phyloP scores from a whole-genome alignment of 2,797 vertebrate species.

The Gallinago nigripennis region DNA sequence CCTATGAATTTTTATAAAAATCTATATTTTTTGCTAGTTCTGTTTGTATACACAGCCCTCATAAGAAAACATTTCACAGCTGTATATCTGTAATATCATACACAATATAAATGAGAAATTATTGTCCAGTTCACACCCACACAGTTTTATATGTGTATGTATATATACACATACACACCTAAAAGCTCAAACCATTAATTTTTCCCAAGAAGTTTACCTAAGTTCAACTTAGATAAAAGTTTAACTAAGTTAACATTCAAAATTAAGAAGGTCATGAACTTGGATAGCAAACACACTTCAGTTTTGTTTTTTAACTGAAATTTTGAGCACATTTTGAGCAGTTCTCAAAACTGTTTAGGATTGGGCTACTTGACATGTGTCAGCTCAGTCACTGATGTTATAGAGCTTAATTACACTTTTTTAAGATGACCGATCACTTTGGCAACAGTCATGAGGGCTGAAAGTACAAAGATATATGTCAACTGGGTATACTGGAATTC shows the following conservation, averaged over 20 bases:
- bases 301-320: neutral
- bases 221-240: no score
- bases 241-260: neutral
- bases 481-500: neutral
- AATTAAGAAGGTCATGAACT: neutral
- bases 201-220: neutral
- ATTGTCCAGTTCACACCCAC: neutral
- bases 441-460: neutral
- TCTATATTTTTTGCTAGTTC: neutral
- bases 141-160: neutral
- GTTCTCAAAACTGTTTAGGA: neutral
- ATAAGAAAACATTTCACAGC: neutral
- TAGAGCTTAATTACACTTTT: neutral
- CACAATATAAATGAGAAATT: neutral
- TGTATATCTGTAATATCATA: neutral
- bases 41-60: neutral
- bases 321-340: neutral
- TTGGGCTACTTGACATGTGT: neutral
- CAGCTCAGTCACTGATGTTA: neutral
- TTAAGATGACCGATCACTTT: neutral
- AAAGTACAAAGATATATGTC: neutral
- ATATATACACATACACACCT: fast-evolving
- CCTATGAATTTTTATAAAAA: neutral
- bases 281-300: neutral
- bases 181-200: neutral